Percentiles rank a stretch among this genome's conserved stretches.
phyloP scores from a whole-genome alignment of 2,888 invertebrate species.

The Drosophila kambysellisi region DNA sequence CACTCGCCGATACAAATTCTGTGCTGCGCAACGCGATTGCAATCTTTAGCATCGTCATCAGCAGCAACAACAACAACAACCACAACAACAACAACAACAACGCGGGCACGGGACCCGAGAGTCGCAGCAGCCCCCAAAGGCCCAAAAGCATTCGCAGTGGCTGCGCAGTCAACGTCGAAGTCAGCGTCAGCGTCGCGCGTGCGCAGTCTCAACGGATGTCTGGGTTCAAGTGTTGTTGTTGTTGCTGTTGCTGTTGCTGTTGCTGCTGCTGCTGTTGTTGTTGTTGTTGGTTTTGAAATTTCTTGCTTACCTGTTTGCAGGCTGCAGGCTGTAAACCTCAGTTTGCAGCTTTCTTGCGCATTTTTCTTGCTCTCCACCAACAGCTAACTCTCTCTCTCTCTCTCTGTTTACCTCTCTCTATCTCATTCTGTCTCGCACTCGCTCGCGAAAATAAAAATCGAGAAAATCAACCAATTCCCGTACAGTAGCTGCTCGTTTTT shows the following conservation, averaged over 20 bases:
- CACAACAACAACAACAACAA: constrained; percentile 37
- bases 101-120: constrained; percentile 69
- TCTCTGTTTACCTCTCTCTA: constrained; percentile 3
- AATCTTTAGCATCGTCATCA: constrained; percentile 81
- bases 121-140: constrained; percentile 38
- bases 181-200: constrained; percentile 75
- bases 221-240: constrained; percentile 41
- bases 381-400: constrained; percentile 15
- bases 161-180: constrained; percentile 15
- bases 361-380: constrained; percentile 48
- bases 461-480: constrained; percentile 78
- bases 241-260: constrained; percentile 27
- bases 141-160: constrained; percentile 40
- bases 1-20: constrained; percentile 78
- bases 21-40: constrained; percentile 77
- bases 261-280: constrained; percentile 38
- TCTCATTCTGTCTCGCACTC: constrained; percentile 9
- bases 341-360: constrained; percentile 68
- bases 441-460: constrained; percentile 70
- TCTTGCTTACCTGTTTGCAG: constrained; percentile 73
- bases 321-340: constrained; percentile 59
- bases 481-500: constrained; percentile 76
- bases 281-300: constrained; percentile 47
- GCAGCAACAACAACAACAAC: constrained; percentile 37
- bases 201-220: constrained; percentile 80